A percentile compares a stretch with the other conserved stretches of the same genome.
phyloP scores from a whole-genome alignment of 2,797 vertebrate species.

The Peromyscus attwateri region DNA sequence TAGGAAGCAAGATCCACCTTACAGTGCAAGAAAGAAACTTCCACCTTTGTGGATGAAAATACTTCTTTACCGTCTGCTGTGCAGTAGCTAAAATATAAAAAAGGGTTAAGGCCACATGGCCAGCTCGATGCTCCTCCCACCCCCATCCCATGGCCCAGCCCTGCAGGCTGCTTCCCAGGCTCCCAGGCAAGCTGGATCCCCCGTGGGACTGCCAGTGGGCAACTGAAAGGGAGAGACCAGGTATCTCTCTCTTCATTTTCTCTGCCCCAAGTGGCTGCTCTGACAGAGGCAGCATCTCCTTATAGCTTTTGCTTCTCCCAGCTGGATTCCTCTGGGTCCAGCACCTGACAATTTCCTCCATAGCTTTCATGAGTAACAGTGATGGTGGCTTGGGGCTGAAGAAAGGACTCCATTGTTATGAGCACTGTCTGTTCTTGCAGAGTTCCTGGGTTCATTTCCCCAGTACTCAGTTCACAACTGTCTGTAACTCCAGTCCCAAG shows the following conservation, averaged over 20 bases:
- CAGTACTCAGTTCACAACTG: neutral
- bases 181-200: neutral
- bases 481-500: too few species aligned
- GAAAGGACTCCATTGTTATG: too few species aligned
- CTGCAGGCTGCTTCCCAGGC: neutral
- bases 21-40: neutral
- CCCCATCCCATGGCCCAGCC: too few species aligned
- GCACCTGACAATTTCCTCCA: neutral
- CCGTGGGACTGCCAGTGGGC: neutral
- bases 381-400: neutral
- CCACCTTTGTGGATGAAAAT: constrained; percentile 25
- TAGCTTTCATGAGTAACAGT: neutral
- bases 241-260: neutral
- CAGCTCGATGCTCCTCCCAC: neutral
- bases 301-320: neutral
- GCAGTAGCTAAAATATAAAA: constrained; percentile 20
- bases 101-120: neutral
- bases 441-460: neutral
- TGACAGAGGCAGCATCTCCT: neutral
- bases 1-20: constrained; percentile 26
- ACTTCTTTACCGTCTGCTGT: neutral
- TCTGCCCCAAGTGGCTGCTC: neutral
- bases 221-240: too few species aligned
- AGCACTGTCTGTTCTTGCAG: neutral
- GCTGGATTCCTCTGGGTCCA: neutral